Base-by-base conservation (phyloP, 2,113 vertebrate species). In the Miniopterus natalensis region DNA sequence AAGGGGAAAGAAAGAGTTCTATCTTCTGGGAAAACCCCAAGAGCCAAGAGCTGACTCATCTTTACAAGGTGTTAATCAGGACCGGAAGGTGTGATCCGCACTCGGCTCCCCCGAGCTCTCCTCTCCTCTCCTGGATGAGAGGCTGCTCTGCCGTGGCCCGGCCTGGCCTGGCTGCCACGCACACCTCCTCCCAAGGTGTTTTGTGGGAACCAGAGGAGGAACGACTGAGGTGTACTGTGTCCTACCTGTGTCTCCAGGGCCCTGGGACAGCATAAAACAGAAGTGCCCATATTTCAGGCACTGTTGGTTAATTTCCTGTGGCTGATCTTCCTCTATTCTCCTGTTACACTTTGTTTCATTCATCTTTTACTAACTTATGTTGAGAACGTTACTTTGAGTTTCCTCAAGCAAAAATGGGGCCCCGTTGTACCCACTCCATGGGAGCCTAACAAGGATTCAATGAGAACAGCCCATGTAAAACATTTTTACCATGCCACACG, bases 1-100 rank as follows among this genome's bases (percentile, higher is more conserved):
- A 61, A 86, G 53, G 85, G 85, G 86, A 96, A 93, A 96, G 85
- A 96, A 96, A 88, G 83, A 91, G 93, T 92, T 95, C 92, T 96
- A 97, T 96, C 90, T 95, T 95, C 79, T 83, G 95, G 94, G 90
- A 95, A 96, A 97, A 79, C 57, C 94, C 83, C 93, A 85, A 91
- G 84, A 95, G 94, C 96, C 94, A 96, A 97, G 77, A 27, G 61
- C 93, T 91, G 88, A 96, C 78, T 83, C 95, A 97, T 97, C 96
- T 88, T 97, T 92, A 92, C 63, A 96, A 92, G 91, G 95, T 94
- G 90, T 95, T 85, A 94, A 92, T 81, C 92, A 63, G 91, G 77
- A 83, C 31, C 59, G 23, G 77, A 90, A 95, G 79, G 84, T 88
- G 31, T 55, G 57, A 68, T 51, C 66, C 0, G 5, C 84, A 80